Percentiles rank a stretch among this genome's conserved stretches.
phyloP scores from a whole-genome alignment of 2,113 vertebrate species.

The Lamprotornis superbus region DNA sequence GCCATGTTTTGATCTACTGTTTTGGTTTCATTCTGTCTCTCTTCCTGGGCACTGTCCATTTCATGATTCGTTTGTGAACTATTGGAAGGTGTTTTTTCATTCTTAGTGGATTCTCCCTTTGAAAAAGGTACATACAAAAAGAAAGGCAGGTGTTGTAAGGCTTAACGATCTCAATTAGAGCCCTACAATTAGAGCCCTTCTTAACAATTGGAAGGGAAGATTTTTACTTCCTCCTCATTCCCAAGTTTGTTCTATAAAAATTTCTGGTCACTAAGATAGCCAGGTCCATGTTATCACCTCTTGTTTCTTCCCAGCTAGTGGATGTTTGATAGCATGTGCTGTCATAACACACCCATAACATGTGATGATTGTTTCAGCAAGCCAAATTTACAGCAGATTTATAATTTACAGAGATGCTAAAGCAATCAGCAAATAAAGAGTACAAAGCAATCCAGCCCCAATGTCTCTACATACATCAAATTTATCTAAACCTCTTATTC shows the following conservation, averaged over 20 bases:
- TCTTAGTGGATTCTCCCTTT: constrained; percentile 2
- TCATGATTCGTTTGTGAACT: constrained; percentile 73
- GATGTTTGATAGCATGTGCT: not conserved
- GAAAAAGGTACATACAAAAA: not conserved
- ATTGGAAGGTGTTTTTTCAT: constrained; percentile 46
- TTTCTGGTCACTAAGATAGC: not conserved
- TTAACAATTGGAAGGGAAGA: not conserved
- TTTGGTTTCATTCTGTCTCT: not conserved
- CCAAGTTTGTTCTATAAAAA: not conserved
- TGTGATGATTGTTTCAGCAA: not conserved
- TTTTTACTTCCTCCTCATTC: not conserved
- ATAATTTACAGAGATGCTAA: not conserved
- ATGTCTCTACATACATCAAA: not conserved
- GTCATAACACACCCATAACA: not conserved
- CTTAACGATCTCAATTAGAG: not conserved
- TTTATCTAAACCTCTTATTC: not conserved
- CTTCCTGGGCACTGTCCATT: constrained; percentile 65
- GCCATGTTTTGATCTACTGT: constrained; percentile 66
- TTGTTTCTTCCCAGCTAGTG: not conserved
- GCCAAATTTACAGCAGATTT: not conserved
- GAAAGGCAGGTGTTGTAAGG: not conserved
- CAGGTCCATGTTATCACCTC: not conserved
- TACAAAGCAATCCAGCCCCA: not conserved
- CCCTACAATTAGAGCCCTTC: not conserved
- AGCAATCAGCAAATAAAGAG: not conserved